Evolutionary conservation across 2,888 invertebrate genomes (phyloP), one percentile per base, ranked within the genome.

Genomic region (Pammene aurita): DNA sequence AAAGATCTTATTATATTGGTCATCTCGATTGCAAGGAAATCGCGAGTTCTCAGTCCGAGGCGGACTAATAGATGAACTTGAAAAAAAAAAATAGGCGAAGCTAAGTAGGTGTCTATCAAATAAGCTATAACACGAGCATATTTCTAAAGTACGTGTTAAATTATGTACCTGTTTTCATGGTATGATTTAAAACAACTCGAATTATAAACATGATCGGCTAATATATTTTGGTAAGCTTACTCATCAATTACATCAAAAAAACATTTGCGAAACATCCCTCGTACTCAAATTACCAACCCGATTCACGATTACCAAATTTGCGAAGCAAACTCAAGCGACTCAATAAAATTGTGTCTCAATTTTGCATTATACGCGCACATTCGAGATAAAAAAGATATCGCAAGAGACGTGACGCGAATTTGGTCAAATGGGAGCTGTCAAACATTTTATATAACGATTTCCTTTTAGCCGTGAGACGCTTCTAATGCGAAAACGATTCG

Each of bases 311-410:
- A 57, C 48, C n/a, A 56, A 55, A 56, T 55, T 65, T 41, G 14
- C 41, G 56, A 46, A 41, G 48, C 26, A 62, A 62, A 62, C 54
- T 56, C 67, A 46, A 66, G 66, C 44, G 67, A 41, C 61, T 67
- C 46, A 48, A 64, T 62, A 67, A 67, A 62, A 56, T 42, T 55
- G 67, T 56, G 67, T 56, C 62, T 62, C 62, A 62, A 62, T 62
- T 67, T 56, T 55, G 56, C 67, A 67, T 67, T 62, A 67, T 67
- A 56, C 62, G 56, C 61, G 61, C 56, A 48, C 58, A 62, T 62
- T 42, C 56, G 42, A 56, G 67, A 67, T 67, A 67, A 67, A 67
- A 67, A 62, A 62, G 67, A 67, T 67, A 67, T 62, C 67, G 34
- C 2, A 11, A n/a, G 18, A 34, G 34, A 67, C 67, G 67, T 67